Percentiles rank a stretch among this genome's conserved stretches.
phyloP scores from a whole-genome alignment of 2,797 vertebrate genomes.

The Silurus lanzhouensis region DNA sequence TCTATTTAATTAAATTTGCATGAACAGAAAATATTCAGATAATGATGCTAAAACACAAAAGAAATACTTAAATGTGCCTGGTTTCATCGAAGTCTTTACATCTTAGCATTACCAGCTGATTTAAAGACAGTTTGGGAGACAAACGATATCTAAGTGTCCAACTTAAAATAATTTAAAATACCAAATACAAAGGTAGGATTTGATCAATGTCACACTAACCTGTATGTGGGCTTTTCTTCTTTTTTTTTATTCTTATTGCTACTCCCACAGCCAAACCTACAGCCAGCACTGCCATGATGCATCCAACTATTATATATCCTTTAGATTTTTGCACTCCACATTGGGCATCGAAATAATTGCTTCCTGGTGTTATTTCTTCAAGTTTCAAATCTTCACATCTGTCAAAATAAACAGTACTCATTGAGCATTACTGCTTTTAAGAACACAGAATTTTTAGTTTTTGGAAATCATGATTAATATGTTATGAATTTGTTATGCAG shows the following conservation, averaged over 20 bases:
- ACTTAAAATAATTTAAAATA: background rate
- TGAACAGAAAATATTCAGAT: background rate
- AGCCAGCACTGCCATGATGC: background rate
- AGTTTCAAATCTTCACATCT: slow-evolving; percentile 57
- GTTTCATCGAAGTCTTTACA: background rate
- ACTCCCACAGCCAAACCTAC: background rate
- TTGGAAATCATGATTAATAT: background rate
- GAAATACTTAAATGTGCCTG: background rate
- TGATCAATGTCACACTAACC: background rate
- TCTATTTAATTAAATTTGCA: background rate
- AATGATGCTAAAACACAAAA: background rate
- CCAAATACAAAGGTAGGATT: background rate
- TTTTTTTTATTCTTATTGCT: background rate
- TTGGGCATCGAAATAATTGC: slow-evolving; percentile 46
- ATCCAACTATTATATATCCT: background rate
- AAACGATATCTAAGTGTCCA: background rate
- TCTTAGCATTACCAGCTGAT: background rate
- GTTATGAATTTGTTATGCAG: background rate
- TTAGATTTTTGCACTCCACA: slow-evolving; percentile 24
- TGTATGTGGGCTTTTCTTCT: background rate
- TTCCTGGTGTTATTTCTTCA: slow-evolving; percentile 51
- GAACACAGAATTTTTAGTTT: background rate
- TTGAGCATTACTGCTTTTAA: background rate
- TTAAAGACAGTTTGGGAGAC: background rate
- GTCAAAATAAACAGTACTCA: slow-evolving; percentile 15